Evolutionary conservation across 2,113 vertebrate genomes (phyloP).

Genomic region (Nestor notabilis): DNA sequence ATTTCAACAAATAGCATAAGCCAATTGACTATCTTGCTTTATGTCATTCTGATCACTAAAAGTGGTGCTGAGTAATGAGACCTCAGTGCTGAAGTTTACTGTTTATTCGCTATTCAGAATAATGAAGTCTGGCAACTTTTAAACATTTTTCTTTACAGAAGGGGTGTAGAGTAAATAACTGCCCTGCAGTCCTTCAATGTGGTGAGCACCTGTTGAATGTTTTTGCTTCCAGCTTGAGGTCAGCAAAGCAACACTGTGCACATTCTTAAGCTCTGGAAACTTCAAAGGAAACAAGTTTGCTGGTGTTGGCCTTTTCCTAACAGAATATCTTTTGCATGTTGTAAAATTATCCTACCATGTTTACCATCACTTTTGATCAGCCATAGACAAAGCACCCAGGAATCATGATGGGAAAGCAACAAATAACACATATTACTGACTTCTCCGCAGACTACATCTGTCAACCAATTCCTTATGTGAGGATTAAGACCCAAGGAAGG

Average conservation of each 20-base stretch:
- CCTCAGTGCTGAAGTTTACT: background rate
- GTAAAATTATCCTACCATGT: background rate
- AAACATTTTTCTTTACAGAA: background rate
- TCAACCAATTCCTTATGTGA: background rate
- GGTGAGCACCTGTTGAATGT: background rate
- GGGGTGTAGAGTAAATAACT: background rate
- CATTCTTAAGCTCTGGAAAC: background rate
- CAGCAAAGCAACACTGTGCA: background rate
- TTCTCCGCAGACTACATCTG: background rate
- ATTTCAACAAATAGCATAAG: background rate
- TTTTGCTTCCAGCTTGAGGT: background rate
- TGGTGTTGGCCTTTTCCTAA: background rate
- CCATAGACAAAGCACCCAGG: background rate
- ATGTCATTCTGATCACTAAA: background rate
- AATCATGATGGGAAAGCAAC: background rate
- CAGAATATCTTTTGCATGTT: background rate
- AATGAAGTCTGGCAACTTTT: background rate
- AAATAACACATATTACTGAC: background rate
- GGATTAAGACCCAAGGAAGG: background rate
- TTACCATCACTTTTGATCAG: background rate
- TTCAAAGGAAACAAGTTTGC: background rate
- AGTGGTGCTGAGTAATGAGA: background rate
- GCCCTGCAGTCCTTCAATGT: background rate
- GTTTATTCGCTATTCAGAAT: background rate
- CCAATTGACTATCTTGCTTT: background rate